Base-by-base conservation (phyloP, 2,797 vertebrate genomes). In the Cephalopachus bancanus region DNA sequence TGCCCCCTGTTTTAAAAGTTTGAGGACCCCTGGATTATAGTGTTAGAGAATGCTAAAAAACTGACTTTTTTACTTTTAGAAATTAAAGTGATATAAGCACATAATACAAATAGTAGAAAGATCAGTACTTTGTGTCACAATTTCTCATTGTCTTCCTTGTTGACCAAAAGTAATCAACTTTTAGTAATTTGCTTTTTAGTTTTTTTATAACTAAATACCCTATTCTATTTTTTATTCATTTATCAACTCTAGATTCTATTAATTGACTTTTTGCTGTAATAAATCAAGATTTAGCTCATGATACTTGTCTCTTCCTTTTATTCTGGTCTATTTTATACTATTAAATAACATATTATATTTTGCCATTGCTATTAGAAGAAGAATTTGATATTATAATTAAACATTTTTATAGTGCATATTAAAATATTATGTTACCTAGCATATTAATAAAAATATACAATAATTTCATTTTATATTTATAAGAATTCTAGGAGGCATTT, bases 391-490 rank as follows among this genome's bases (percentile, higher is more conserved):
- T 90, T 14, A 12, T 83, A 57, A 64, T 44, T 19, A 92, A 80
- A 67, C 15, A 75, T 59, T 84, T 94, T 78, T 60, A 76, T 81
- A 57, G 49, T 55, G 28, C 69, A 15, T 84, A 53, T 79, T 62
- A 95, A 49, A 44, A 53, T 74, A 67, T 83, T 83, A 60, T 76
- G 17, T 65, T 84, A 53, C 2, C 0, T 3, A 59, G 71, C 44
- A 44, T 69, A 22, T 30, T 84, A 92, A 26, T 91, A 64, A 81
- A 80, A 71, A 55, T 86, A 37, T 76, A 75, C 71, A 57, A 71
- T 53, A 2, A 85, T 89, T 89, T 97, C 16, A 55, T 89, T 96
- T 88, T 60, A 24, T 67, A 3, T 15, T 81, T 57, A 65, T 89
- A 87, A 94, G 24, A 93, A 88, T 17, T 74, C 4, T 67, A 67